Conservation (phyloP, 2,113 vertebrate genomes). For the Papio anubis region DNA sequence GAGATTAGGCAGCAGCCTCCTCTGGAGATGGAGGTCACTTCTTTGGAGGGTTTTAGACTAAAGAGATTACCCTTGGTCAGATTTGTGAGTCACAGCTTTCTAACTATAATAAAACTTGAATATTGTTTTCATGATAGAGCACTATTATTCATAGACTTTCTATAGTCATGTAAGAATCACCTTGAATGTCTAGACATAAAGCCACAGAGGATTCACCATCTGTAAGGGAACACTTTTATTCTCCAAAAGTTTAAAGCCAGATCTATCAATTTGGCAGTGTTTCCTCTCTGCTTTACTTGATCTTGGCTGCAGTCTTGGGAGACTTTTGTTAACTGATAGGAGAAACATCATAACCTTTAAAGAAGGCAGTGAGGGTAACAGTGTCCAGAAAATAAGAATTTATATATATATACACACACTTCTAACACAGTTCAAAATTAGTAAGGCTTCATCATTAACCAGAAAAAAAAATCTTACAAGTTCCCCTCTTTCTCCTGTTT, state of each 20-base stretch:
- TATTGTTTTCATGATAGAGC: background rate
- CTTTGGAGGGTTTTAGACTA: background rate
- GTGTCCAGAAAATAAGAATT: background rate
- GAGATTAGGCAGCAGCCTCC: background rate
- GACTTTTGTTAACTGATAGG: background rate
- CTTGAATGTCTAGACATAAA: background rate
- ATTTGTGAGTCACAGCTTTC: background rate
- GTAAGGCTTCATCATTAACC: background rate
- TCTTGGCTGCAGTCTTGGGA: background rate
- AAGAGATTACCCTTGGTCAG: background rate
- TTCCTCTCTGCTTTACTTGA: background rate
- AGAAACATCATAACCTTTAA: background rate
- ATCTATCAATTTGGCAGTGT: background rate
- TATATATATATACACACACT: background rate
- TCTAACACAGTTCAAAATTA: background rate
- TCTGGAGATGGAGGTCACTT: background rate
- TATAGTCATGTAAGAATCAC: background rate
- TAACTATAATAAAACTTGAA: background rate
- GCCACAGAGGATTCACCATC: background rate
- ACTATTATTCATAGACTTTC: background rate
- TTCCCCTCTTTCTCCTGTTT: slow-evolving; percentile 92
- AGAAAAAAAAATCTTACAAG: slow-evolving; percentile 84
- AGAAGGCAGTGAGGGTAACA: background rate
- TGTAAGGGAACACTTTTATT: background rate
- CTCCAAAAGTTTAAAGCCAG: background rate